These are phyloP conservation scores for Tetramorium simillimum DNA, from an alignment of 1,140 invertebrate species.

Conservation along the genomic window DNA sequence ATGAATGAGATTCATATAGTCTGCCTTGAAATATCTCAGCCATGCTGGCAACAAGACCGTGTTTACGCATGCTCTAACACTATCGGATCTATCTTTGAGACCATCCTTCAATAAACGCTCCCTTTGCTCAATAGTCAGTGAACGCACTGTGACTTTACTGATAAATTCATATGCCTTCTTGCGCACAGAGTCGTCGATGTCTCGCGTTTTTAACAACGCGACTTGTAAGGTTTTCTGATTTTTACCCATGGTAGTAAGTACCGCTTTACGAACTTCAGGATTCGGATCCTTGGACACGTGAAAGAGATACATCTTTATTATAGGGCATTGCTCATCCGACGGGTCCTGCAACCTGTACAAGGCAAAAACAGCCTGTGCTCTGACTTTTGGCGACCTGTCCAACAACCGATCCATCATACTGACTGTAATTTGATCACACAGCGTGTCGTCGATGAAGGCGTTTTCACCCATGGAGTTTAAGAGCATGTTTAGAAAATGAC, in stretches of 20 bases:
- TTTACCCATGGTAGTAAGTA: conserved; percentile 81
- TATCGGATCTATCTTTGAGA: conserved; percentile 88
- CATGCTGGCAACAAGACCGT: conserved; percentile 88
- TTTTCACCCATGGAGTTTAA: conserved; percentile 91
- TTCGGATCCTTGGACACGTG: conserved; percentile 92
- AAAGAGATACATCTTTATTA: conserved; percentile 92
- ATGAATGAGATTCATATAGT: conserved; percentile 87
- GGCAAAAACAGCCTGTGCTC: conserved; percentile 92
- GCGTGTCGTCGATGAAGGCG: conserved; percentile 91
- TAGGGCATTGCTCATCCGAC: conserved; percentile 90
- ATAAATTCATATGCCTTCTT: conserved; percentile 91
- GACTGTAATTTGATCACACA: conserved; percentile 90
- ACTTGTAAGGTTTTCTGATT: conserved; percentile 81
- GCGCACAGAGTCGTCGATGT: conserved; percentile 91
- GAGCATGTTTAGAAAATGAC: conserved; percentile 91
- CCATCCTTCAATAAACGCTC: conserved; percentile 88
- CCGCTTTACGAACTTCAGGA: conserved; percentile 85
- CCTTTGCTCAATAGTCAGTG: conserved; percentile 89
- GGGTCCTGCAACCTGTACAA: conserved; percentile 93
- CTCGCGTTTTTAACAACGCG: conserved; percentile 90
- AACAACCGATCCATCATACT: conserved; percentile 90
- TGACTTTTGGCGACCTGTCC: conserved; percentile 90
- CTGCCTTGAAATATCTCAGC: conserved; percentile 87
- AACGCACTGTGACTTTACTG: conserved; percentile 88
- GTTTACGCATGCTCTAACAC: conserved; percentile 84